These are phyloP conservation scores for Corvus moneduloides DNA, from an alignment of 2,113 vertebrate species.

Conservation along the genomic window DNA sequence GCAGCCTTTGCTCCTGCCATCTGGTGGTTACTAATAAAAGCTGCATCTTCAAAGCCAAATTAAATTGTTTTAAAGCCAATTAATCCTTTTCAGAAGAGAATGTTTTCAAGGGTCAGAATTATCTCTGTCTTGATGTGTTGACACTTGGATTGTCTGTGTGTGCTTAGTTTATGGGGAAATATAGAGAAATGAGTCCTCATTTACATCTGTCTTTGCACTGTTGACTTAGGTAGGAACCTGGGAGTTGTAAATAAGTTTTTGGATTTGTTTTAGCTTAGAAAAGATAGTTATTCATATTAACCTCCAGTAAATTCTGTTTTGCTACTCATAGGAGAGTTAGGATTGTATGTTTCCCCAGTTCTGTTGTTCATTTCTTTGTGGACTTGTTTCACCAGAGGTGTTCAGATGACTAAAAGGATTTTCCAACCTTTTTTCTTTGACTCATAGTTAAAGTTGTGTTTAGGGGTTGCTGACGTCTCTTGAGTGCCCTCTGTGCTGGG, in stretches of 20 bases:
- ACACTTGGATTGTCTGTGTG: slow-evolving; percentile 41
- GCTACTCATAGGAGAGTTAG: neutral
- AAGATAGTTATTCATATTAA: neutral
- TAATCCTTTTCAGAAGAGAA: slow-evolving; percentile 46
- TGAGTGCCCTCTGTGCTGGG: neutral
- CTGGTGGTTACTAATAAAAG: slow-evolving; percentile 71
- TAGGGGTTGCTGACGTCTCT: neutral
- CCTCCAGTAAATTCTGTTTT: slow-evolving; percentile 2
- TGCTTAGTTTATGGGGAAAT: slow-evolving; percentile 38
- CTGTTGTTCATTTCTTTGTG: neutral
- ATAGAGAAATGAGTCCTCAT: neutral
- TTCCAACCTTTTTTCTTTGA: neutral
- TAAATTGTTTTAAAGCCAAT: slow-evolving; percentile 52
- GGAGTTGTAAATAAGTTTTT: neutral
- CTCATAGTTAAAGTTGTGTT: neutral
- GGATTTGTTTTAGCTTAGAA: slow-evolving; percentile 21
- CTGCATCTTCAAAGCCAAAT: slow-evolving; percentile 51
- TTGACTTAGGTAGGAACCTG: neutral
- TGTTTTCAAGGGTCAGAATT: slow-evolving; percentile 40
- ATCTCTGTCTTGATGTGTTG: slow-evolving; percentile 55
- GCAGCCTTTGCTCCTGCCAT: slow-evolving; percentile 73
- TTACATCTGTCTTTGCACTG: slow-evolving; percentile 26
- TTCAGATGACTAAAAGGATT: neutral
- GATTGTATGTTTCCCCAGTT: neutral
- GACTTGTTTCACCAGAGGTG: neutral